Base-by-base conservation (phyloP, 2,113 vertebrate species). In the Brienomyrus brachyistius region DNA sequence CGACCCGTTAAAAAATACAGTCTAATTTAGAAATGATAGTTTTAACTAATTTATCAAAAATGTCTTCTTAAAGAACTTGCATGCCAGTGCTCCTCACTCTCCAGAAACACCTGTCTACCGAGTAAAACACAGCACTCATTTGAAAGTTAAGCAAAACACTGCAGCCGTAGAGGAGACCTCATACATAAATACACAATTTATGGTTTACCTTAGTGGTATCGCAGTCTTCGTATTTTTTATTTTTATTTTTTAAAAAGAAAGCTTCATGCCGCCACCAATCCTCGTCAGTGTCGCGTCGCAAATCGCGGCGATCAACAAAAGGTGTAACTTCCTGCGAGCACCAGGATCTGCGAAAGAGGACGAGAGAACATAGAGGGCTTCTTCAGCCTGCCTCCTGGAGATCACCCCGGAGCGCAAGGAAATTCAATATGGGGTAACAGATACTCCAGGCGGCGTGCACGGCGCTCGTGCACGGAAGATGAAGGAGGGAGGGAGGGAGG, bases 321-420 rank as follows among this genome's bases (percentile, higher is more conserved):
- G 31, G 88, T 83, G 88, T 89, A 90, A 90, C 89, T 90, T 90
- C 86, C 89, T 82, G 85, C 48, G 86, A 90, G 48, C 86, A 47
- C n/a, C 27, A n/a, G 51, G 51, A 27, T 31, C 51, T 19, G 56
- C n/a, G 43, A 74, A 4, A 52, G 27, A 66, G 27, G 83, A 74
- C 56, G 8, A 56, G 56, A 5, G 43, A 5, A 31, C 17, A 27
- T 10, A 85, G 15, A 27, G 47, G 40, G 3, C 19, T 54, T 77
- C 27, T 56, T 56, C 51, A 47, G 62, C 59, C 40, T 11, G 21
- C 54, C 59, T 70, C 62, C 66, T 19, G 66, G 66, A 87, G 89
- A 27, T 56, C 50, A 90, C 62, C 62, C 86, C 89, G 43, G 50
- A 88, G 86, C 89, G 70, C 50, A 82, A 54, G 85, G 56, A 87